Base-by-base conservation (phyloP, 2,797 vertebrate species). In the Microchirus variegatus region DNA sequence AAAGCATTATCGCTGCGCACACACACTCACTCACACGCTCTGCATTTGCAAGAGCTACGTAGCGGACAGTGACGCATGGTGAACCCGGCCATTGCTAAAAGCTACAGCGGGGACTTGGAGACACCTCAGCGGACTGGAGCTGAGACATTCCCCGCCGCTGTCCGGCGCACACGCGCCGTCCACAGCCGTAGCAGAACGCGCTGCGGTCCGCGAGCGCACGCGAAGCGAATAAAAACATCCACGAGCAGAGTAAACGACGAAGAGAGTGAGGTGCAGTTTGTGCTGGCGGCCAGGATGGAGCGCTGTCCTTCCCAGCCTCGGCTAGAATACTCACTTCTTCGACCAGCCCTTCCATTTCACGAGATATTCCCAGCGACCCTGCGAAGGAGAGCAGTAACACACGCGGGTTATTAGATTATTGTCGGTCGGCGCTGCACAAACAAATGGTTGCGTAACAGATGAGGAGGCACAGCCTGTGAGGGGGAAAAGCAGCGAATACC, bases 341-440 rank as follows among this genome's bases (percentile, higher is more conserved):
- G 97, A 98, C 97, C 97, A 99, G 87, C 97, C 97, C 88, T 98
- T 99, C 97, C 97, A 99, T 94, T 99, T 99, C 80, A 99, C 96
- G 31, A 98, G 95, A 92, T 99, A 99, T 82, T 99, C 96, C 95
- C 98, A 96, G 70, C 96, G 96, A 88, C 97, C 97, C 97, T 99
- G 93, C 75, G 90, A 89, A 73, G 89, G 80, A 88, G 19, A 85
- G 50, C 59, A 66, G 44, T 2, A 58, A 77, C 3, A 68, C 5
- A 53, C 46, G 66, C 49, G 45, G 61, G 64, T 90, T 85, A 81
- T 61, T 64, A 48, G 19, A 43, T 42, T 16, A 9, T 44, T 73
- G 74, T 59, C 63, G 51, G 68, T 67, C 62, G 80, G 57, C 64
- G 56, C 56, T 38, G 59, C 63, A 58, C 59, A 75, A 78, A 78